Evolutionary conservation across 2,888 invertebrate genomes (phyloP).

Genomic region (Cephonodes hylas): DNA sequence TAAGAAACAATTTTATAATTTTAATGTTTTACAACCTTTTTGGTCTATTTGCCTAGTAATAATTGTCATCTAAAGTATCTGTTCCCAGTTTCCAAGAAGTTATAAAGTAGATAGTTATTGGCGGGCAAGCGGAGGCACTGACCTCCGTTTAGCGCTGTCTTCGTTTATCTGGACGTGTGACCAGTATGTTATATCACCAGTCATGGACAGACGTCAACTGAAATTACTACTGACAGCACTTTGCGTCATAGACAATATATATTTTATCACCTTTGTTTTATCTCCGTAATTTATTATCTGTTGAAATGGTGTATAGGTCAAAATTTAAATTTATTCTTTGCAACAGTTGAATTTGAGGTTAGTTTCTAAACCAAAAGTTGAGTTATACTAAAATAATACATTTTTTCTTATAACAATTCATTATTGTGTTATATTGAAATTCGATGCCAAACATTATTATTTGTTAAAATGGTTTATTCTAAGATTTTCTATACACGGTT

Average conservation of each 20-base stretch:
- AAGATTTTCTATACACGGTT: background rate
- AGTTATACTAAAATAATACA: background rate
- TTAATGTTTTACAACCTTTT: too few species aligned
- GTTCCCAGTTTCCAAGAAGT: background rate
- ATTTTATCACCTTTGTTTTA: background rate
- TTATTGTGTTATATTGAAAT: background rate
- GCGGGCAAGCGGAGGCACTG: slow-evolving; percentile 53
- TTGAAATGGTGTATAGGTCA: too few species aligned
- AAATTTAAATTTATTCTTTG: too few species aligned
- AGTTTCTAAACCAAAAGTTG: slow-evolving; percentile 18
- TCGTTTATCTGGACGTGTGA: slow-evolving; percentile 34
- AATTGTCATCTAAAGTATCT: too few species aligned
- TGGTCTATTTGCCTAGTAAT: too few species aligned
- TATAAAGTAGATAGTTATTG: slow-evolving; percentile 43
- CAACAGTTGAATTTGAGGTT: background rate
- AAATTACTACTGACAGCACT: slow-evolving; percentile 35
- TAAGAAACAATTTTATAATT: too few species aligned
- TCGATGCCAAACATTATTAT: background rate
- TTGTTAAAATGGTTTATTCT: background rate
- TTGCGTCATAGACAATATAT: background rate
- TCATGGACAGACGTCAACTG: slow-evolving; percentile 67
- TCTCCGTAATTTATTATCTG: too few species aligned
- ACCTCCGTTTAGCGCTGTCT: slow-evolving; percentile 77
- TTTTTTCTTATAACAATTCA: background rate
- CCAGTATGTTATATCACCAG: slow-evolving; percentile 17